phyloP scores from a whole-genome alignment of 2,888 invertebrate species.

The Camptogramma bilineatum region DNA sequence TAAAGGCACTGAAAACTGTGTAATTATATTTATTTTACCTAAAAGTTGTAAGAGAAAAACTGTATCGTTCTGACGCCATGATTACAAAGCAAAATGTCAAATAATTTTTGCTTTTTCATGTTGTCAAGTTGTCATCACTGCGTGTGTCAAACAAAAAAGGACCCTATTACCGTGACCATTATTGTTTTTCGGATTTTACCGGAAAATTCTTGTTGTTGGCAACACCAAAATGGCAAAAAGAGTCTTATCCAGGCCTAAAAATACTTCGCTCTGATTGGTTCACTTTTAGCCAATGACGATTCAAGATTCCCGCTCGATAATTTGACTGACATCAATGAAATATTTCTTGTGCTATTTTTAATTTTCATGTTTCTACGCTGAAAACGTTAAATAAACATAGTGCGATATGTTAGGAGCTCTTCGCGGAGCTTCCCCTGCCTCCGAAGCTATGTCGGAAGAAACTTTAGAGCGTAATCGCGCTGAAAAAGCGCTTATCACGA shows the following conservation, averaged over 20 bases:
- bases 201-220: conserved; percentile 18
- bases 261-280: conserved; percentile 9
- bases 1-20: conserved; percentile 34
- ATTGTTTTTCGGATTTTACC: conserved; percentile 9
- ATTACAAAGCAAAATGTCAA: conserved; percentile 86
- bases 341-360: conserved; percentile 66
- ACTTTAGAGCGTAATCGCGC: conserved; percentile 71
- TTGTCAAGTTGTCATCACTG: conserved; percentile 61
- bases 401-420: conserved; percentile 63
- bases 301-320: conserved; percentile 69
- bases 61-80: conserved; percentile 98
- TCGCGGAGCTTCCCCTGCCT: conserved; percentile 73
- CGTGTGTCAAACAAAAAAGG: conserved; percentile 27
- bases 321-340: conserved; percentile 64
- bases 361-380: conserved; percentile 52
- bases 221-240: conserved; percentile 23
- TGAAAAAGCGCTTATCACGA: conserved; percentile 74
- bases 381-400: conserved; percentile 45
- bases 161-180: neutral
- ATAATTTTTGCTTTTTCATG: conserved; percentile 53
- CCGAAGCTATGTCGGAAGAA: conserved; percentile 76
- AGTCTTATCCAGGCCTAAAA: conserved; percentile 1
- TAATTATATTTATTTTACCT: conserved; percentile 78
- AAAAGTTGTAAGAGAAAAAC: conserved; percentile 95
- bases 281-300: conserved; percentile 57